A percentile compares a stretch with the other conserved stretches of the same genome.
Evolutionary conservation across 1,140 invertebrate genomes (phyloP).

Genomic region (Pollicipes pollicipes): DNA sequence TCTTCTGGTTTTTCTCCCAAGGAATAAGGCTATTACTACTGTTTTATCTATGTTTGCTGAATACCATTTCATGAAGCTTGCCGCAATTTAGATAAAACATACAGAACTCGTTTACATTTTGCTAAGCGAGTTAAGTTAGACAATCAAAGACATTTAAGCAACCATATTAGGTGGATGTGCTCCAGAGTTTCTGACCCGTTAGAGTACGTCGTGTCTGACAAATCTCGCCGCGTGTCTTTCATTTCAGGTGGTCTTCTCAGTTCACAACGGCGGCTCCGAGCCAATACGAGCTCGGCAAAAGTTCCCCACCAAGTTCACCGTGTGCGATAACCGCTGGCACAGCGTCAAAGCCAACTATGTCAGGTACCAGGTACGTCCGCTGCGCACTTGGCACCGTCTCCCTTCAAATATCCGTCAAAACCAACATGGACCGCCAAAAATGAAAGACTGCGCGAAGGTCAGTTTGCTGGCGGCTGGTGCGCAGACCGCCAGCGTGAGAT

Average conservation of each 20-base stretch:
- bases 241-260: conserved; percentile 43
- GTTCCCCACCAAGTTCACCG: conserved; percentile 40
- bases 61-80: too few relatives aligned
- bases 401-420: background rate
- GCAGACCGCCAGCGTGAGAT: background rate
- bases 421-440: background rate
- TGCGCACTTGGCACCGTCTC: background rate
- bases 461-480: background rate
- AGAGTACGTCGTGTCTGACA: background rate
- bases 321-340: conserved; percentile 80
- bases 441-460: background rate
- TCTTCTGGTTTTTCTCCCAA: too few relatives aligned
- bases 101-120: background rate
- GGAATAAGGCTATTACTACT: too few relatives aligned
- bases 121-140: too few relatives aligned
- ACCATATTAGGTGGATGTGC: too few relatives aligned
- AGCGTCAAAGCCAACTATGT: conserved; percentile 52
- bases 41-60: too few relatives aligned
- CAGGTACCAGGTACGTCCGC: conserved; percentile 25
- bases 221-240: conserved; percentile 12
- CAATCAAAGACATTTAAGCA: too few relatives aligned
- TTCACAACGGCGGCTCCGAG: conserved; percentile 43
- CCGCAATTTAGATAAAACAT: conserved; percentile 1
- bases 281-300: conserved; percentile 37
- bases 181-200: too few relatives aligned